phyloP scores from a whole-genome alignment of 2,888 invertebrate species.

The Hedychridium roseum region DNA sequence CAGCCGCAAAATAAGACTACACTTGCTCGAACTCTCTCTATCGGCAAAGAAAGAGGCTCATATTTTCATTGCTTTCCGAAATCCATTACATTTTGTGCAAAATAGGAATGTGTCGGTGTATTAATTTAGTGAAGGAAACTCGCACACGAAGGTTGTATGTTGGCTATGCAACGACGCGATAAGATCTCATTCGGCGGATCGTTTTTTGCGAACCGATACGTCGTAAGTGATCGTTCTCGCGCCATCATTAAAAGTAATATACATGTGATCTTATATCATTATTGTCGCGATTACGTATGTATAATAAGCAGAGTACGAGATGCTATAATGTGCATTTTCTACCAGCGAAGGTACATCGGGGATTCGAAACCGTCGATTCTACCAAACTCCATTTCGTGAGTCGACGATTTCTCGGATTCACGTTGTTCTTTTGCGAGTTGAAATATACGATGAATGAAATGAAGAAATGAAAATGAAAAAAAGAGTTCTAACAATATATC shows the following conservation, averaged over 20 bases:
- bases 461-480: constrained; percentile 6
- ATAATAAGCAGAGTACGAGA: constrained; percentile 51
- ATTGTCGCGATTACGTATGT: constrained; percentile 48
- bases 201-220: not conserved
- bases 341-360: no score
- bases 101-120: constrained; percentile 1
- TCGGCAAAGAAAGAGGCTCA: no score
- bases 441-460: not conserved
- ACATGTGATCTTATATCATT: constrained; percentile 51
- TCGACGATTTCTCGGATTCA: not conserved
- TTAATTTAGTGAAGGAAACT: constrained; percentile 1
- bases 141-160: not conserved
- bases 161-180: not conserved
- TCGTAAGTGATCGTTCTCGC: not conserved
- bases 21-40: no score
- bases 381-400: not conserved
- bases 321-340: constrained; percentile 56
- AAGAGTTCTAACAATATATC: constrained; percentile 17
- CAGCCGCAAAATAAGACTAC: no score
- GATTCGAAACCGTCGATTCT: no score
- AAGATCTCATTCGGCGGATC: not conserved
- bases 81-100: constrained; percentile 1
- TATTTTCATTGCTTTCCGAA: no score
- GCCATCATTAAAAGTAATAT: constrained; percentile 13
- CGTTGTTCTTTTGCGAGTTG: not conserved